Base-by-base conservation (phyloP, 2,113 vertebrate genomes). In the Pomatorhinus ruficollis region DNA sequence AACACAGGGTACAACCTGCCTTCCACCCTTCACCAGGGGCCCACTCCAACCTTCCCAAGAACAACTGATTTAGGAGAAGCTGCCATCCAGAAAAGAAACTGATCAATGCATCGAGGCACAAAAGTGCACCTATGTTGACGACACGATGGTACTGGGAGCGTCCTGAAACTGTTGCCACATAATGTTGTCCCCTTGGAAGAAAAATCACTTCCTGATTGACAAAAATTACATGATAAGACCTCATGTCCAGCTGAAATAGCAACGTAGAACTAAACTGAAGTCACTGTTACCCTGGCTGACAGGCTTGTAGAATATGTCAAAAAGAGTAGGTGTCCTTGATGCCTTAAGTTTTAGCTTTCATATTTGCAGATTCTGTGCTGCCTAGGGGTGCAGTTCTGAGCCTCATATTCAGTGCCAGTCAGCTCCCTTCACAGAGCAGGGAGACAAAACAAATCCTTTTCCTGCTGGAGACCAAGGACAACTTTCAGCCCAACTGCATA, bases 121-220 rank as follows among this genome's bases (percentile, higher is more conserved):
- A 5, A 39, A 33, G 11, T 0, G 0, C 5, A 4, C 14, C 54
- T 4, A 4, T 39, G 63, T 7, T 31, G 54, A 57, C 10, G 44
- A 16, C 6, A 1, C 1, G 49, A 15, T 35, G 56, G n/a, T 61
- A 3, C 50, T 31, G 66, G 63, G 75, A 64, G 33, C 0, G 3
- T 31, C 30, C 31, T 10, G 47, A 39, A n/a, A 27, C 33, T 20
- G 9, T 19, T 80, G 13, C n/a, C 35, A 14, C 3, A 3, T 12
- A 15, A 17, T 3, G 16, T 18, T 57, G 40, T 64, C 83, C 61
- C n/a, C 53, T 44, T 57, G 76, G 72, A 74, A 86, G 64, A 65
- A 60, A 88, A 78, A n/a, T 52, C 5, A 1, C 47, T 65, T 89
- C 39, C 66, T 64, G 15, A 35, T 53, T 70, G 65, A 50, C 22